Evolutionary conservation across 1,140 invertebrate genomes (phyloP).

Genomic region (Mactra quadrangularis): DNA sequence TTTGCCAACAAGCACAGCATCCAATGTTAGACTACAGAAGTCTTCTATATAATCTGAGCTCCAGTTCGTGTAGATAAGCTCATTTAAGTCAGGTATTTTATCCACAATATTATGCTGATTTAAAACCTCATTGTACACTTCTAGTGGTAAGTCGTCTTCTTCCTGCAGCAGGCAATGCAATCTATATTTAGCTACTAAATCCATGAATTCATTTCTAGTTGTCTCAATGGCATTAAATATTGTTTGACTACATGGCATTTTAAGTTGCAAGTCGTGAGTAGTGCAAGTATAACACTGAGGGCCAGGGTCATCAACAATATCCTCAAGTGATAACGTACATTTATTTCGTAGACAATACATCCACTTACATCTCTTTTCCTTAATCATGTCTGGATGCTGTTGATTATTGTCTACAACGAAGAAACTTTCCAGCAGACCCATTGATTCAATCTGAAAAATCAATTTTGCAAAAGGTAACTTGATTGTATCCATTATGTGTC

Average conservation of each 20-base stretch:
- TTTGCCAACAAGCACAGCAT: background rate
- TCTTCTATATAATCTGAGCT: slow-evolving; percentile 42
- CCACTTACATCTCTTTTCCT: background rate
- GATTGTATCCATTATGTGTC: slow-evolving; percentile 2
- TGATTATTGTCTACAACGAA: background rate
- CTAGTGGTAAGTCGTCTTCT: slow-evolving; percentile 1
- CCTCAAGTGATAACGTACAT: slow-evolving; percentile 3
- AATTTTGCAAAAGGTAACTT: slow-evolving; percentile 40
- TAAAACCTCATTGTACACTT: slow-evolving; percentile 3
- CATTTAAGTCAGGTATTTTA: slow-evolving; percentile 10
- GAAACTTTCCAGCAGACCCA: slow-evolving; percentile 32
- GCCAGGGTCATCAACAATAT: slow-evolving; percentile 22
- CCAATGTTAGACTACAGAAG: slow-evolving; percentile 25
- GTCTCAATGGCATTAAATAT: slow-evolving; percentile 23
- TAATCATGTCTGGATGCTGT: background rate
- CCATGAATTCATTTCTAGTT: slow-evolving; percentile 30
- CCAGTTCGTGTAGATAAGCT: background rate
- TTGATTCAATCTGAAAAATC: slow-evolving; percentile 20
- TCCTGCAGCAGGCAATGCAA: background rate
- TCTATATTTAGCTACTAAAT: background rate
- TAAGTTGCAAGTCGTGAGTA: slow-evolving; percentile 4
- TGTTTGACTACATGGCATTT: slow-evolving; percentile 36
- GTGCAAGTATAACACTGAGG: slow-evolving; percentile 45
- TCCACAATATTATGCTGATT: slow-evolving; percentile 8
- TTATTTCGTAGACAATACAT: background rate